Evolutionary conservation across 2,113 vertebrate species (phyloP).

Genomic region (Ceyx margarethae): DNA sequence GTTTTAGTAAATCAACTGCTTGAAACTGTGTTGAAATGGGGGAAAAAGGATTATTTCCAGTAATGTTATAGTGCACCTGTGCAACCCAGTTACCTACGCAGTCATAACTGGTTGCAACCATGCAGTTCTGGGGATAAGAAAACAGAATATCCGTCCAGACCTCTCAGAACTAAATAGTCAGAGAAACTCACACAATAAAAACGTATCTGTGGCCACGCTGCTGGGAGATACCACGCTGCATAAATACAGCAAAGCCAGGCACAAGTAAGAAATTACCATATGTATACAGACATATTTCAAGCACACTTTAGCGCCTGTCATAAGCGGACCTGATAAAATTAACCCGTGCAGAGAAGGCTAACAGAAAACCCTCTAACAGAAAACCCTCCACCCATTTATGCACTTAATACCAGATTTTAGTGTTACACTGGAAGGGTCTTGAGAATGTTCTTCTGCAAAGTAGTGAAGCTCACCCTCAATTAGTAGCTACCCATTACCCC

Average conservation of each 20-base stretch:
- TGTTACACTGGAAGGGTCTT: conserved; percentile 53
- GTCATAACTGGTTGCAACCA: not conserved
- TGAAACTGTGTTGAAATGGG: not conserved
- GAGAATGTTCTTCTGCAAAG: conserved; percentile 60
- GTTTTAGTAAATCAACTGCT: not conserved
- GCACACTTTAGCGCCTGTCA: conserved; percentile 54
- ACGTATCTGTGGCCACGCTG: not conserved
- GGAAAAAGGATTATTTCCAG: not conserved
- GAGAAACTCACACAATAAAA: conserved; percentile 16
- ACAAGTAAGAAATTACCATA: conserved; percentile 58
- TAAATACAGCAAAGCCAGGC: conserved; percentile 17
- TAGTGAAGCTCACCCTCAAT: conserved; percentile 65
- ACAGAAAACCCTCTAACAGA: conserved; percentile 44
- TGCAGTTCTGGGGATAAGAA: not conserved
- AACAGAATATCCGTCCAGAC: not conserved
- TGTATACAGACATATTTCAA: conserved; percentile 60
- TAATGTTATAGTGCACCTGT: not conserved
- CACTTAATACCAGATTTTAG: conserved; percentile 45
- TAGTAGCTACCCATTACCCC: conserved; percentile 67
- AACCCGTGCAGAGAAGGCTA: conserved; percentile 30
- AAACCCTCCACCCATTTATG: conserved; percentile 60
- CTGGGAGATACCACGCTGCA: not conserved
- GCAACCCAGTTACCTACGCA: not conserved
- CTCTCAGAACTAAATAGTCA: not conserved
- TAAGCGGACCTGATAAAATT: conserved; percentile 50